Percentiles rank a stretch among this genome's conserved stretches.
These are phyloP conservation scores for Papilio demoleus DNA, from an alignment of 2,888 invertebrate species.

Conservation along the genomic window DNA sequence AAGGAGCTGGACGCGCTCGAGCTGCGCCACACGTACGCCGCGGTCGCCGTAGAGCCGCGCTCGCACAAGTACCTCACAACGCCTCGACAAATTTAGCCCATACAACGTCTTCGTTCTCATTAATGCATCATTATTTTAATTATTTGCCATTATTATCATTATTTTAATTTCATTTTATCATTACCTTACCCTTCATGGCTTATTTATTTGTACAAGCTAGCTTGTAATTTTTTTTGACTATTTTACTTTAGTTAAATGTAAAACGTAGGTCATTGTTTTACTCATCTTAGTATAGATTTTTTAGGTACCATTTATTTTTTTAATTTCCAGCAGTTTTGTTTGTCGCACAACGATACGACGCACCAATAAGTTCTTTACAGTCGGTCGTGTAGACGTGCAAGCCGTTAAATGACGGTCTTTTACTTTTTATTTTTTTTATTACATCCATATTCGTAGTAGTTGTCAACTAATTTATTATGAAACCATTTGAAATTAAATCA, in stretches of 20 bases:
- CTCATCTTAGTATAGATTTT: no score
- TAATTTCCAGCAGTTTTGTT: conserved; percentile 36
- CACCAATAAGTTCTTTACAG: conserved; percentile 38
- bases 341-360: conserved; percentile 38
- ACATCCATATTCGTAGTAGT: no score
- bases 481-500: background rate
- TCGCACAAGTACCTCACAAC: conserved; percentile 46
- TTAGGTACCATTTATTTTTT: conserved; percentile 26
- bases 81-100: background rate
- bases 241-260: no score
- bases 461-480: background rate
- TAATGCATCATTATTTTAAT: background rate
- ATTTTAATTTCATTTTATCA: background rate
- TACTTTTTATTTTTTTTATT: conserved; percentile 6
- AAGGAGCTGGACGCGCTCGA: conserved; percentile 73
- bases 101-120: background rate
- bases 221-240: no score
- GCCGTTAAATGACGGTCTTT: conserved; percentile 31
- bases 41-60: conserved; percentile 55
- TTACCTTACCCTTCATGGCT: background rate
- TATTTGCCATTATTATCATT: background rate
- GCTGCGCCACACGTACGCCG: conserved; percentile 64
- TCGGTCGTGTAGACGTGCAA: conserved; percentile 22
- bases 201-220: no score
- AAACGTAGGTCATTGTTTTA: no score